These are phyloP conservation scores for Emydocephalus ijimae DNA, from an alignment of 2,113 vertebrate genomes.

Conservation along the genomic window DNA sequence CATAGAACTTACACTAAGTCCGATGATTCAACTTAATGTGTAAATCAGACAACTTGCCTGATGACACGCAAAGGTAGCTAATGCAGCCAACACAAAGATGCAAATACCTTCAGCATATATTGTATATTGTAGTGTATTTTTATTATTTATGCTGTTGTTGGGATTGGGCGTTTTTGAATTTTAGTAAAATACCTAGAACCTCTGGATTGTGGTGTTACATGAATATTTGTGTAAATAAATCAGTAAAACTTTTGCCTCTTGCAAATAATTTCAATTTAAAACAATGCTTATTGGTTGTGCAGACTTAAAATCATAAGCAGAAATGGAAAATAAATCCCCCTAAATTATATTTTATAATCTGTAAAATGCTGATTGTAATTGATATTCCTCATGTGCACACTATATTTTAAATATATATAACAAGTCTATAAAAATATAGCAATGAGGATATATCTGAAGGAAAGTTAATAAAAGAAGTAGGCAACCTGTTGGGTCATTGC, in stretches of 20 bases:
- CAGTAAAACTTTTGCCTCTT: neutral
- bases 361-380: neutral
- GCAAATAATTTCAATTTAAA: neutral
- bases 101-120: neutral
- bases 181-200: neutral
- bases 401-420: neutral
- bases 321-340: neutral
- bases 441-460: neutral
- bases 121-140: neutral
- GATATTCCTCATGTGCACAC: neutral
- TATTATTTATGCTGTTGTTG: neutral
- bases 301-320: neutral
- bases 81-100: neutral
- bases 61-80: neutral
- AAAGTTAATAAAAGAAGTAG: neutral
- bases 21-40: neutral
- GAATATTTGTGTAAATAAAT: neutral
- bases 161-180: neutral
- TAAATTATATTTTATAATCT: neutral
- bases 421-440: neutral
- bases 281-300: neutral
- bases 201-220: neutral
- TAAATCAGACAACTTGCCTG: neutral
- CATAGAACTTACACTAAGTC: neutral
- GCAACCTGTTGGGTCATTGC: neutral